Percentiles rank a stretch among this genome's conserved stretches.
phyloP scores from a whole-genome alignment of 2,888 invertebrate genomes.

The Pseudococcus viburni region DNA sequence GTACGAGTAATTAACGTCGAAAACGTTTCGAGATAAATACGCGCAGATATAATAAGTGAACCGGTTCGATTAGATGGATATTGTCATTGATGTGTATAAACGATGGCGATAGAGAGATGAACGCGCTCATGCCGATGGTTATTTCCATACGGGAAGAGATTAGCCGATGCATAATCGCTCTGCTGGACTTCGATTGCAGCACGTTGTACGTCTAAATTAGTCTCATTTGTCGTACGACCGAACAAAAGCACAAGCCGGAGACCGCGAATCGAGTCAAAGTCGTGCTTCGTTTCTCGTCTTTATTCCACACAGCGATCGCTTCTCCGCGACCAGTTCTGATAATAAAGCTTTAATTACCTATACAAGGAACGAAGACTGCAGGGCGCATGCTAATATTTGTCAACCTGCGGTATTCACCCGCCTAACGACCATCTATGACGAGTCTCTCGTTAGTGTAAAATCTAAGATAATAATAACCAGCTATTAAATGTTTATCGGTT shows the following conservation, averaged over 20 bases:
- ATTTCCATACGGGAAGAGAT: background rate
- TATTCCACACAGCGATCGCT: background rate
- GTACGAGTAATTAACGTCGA: constrained; percentile 28
- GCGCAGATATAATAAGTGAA: constrained; percentile 11
- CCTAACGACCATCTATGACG: background rate
- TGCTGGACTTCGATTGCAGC: constrained; percentile 13
- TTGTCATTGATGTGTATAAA: constrained; percentile 46
- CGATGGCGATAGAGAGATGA: constrained; percentile 23
- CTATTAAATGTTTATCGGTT: constrained; percentile 46
- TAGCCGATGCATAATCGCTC: constrained; percentile 40
- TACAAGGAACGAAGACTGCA: background rate
- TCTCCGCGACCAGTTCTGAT: background rate
- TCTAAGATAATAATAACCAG: constrained; percentile 14
- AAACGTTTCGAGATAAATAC: constrained; percentile 44
- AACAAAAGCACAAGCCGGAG: constrained; percentile 35
- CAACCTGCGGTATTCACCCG: background rate
- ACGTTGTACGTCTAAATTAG: constrained; percentile 55
- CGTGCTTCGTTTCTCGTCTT: background rate
- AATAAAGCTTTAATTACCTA: constrained; percentile 27
- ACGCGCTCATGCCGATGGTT: constrained; percentile 1
- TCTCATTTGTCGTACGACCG: constrained; percentile 32
- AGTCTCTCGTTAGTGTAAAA: background rate
- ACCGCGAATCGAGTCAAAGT: constrained; percentile 14
- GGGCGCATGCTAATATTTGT: constrained; percentile 55
- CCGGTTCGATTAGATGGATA: constrained; percentile 47